phyloP scores from a whole-genome alignment of 1,140 invertebrate genomes.

The Stenopsyche tienmushanensis region DNA sequence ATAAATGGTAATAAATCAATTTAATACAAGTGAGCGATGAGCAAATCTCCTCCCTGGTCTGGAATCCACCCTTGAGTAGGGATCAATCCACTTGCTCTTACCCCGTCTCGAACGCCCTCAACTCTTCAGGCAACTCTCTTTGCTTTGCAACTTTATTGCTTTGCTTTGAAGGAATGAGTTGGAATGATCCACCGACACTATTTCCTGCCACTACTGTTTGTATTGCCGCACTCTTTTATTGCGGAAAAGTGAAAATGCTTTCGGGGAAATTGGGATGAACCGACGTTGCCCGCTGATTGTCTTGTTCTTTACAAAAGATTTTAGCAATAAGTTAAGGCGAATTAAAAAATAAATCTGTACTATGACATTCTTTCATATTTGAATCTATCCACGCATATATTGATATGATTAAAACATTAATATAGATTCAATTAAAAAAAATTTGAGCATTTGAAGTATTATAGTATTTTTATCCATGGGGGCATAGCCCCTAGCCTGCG shows the following conservation, averaged over 20 bases:
- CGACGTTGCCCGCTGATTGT: not conserved
- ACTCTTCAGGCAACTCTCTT: conserved; percentile 22
- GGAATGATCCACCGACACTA: conserved; percentile 3
- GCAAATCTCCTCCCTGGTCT: not conserved
- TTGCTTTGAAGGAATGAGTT: conserved; percentile 12
- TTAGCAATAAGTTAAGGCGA: too few relatives aligned
- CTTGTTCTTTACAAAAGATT: too few relatives aligned
- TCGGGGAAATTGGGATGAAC: conserved; percentile 6
- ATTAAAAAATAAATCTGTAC: too few relatives aligned
- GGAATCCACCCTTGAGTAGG: not conserved
- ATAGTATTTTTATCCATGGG: too few relatives aligned
- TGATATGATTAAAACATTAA: too few relatives aligned
- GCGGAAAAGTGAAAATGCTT: conserved; percentile 19
- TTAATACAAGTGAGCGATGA: conserved; percentile 20
- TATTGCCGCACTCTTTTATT: conserved; percentile 12
- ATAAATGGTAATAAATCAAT: conserved; percentile 37
- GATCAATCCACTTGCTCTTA: not conserved
- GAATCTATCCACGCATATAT: too few relatives aligned
- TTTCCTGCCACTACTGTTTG: conserved; percentile 11
- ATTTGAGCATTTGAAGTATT: too few relatives aligned
- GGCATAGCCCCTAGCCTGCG: too few relatives aligned
- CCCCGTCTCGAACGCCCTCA: not conserved
- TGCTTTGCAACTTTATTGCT: conserved; percentile 33
- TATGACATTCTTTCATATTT: too few relatives aligned
- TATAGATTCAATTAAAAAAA: too few relatives aligned